Percentiles rank a stretch among this genome's conserved stretches.
phyloP scores from a whole-genome alignment of 2,888 invertebrate genomes.

The Agrenia bidenticulata region DNA sequence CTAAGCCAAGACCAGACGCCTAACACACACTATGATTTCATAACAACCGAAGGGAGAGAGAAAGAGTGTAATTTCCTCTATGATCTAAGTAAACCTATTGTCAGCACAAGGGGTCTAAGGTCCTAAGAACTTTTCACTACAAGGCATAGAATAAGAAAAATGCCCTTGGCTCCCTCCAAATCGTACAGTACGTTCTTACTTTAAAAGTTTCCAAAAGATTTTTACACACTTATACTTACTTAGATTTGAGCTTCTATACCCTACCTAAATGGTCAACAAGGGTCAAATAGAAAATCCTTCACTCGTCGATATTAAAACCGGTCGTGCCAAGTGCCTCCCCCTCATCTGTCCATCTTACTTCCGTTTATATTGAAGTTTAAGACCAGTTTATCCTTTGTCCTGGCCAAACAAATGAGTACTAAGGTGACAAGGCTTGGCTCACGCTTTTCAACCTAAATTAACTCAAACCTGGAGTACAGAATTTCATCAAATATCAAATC shows the following conservation, averaged over 20 bases:
- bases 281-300: not conserved
- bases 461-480: no score
- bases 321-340: not conserved
- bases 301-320: slow-evolving; percentile 9
- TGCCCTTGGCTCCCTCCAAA: slow-evolving; percentile 7
- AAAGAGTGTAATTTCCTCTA: slow-evolving; percentile 25
- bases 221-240: slow-evolving; percentile 8
- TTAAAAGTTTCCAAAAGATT: slow-evolving; percentile 10
- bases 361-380: no score
- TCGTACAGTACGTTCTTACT: no score
- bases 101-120: slow-evolving; percentile 16
- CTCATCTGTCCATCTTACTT: no score
- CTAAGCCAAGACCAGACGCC: no score
- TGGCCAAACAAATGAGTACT: no score
- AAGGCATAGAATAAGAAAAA: slow-evolving; percentile 12
- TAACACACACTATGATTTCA: slow-evolving; percentile 1
- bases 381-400: no score
- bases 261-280: slow-evolving; percentile 24
- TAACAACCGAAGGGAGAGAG: slow-evolving; percentile 8
- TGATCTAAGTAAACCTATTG: slow-evolving; percentile 22
- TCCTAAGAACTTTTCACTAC: slow-evolving; percentile 24
- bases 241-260: no score
- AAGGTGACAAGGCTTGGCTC: no score
- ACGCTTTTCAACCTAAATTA: no score
- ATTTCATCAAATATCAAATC: no score